Evolutionary conservation across 2,888 invertebrate genomes (phyloP), one percentile per base, ranked within the genome.

Genomic region (Tetranychus piercei): DNA sequence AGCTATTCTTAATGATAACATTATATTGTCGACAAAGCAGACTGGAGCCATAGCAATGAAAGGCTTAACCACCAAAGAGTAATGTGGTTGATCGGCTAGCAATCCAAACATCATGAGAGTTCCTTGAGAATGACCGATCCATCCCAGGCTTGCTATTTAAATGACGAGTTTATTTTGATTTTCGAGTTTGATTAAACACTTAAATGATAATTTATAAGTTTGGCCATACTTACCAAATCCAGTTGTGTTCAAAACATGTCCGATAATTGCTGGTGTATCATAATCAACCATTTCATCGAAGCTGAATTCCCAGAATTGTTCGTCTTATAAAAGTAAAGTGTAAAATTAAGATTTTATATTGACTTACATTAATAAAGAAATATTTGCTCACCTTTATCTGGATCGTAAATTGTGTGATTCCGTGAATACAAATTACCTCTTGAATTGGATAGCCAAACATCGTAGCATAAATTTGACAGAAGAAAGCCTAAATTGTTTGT

Each of bases 381-480:
- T 2, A 15, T 9, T 1, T 9, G 7, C 55, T 55, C 0, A 55
- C 55, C 55, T 55, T 9, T 55, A 55, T 55, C 55, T 8, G 22
- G 64, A 7, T 18, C n/a, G 9, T 15, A 55, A 34, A 7, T 44
- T 71, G 18, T 75, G 44, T 76, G 76, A 69, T 73, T 73, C 3
- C 18, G 8, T 18, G 75, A 70, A 55, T 77, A 74, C 20, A 73
- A 67, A 44, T 76, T 76, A 22, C 77, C 77, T 45, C 77, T 71
- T 23, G 71, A 72, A 66, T 77, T 74, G 8, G 74, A 45, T n/a
- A 77, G 44, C 76, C 76, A 77, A 9, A 77, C 77, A 71, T 77
- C 77, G 66, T 74, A 77, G n/a, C 76, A 76, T 18, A 20, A 18
- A n/a, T 45, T 71, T 22, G 74, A 73, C 64, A 77, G 69, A 1